Base-by-base conservation (phyloP, 1,140 invertebrate genomes). In the Drosophila serrata region DNA sequence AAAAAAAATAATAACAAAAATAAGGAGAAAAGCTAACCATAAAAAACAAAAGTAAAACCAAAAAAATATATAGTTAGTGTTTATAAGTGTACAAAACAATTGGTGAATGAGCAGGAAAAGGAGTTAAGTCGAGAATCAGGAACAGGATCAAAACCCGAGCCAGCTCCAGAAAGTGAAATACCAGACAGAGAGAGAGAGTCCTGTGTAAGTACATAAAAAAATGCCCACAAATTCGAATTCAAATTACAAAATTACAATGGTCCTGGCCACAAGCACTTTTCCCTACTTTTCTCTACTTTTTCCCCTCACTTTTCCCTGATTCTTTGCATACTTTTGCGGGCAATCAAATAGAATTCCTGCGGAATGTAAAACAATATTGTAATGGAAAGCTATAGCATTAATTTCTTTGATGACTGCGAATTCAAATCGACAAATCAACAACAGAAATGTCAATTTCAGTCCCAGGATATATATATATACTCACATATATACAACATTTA, bases 141-240 rank as follows among this genome's bases (percentile, higher is more conserved):
- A 33, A 1, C 19, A 22, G 43, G 43, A 46, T n/a, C 56, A 27
- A 35, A 62, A 67, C 27, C 33, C 24, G 40, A 64, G 42, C 13
- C 13, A 29, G 61, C 24, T 45, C n/a, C 61, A n/a, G 17, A 48
- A 12, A 72, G 27, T 57, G 40, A 67, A 84, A 46, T 57, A 65
- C 61, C 60, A 80, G 43, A 6, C 40, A 80, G 59, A 24, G 43
- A 6, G 45, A 80, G 59, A 24, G 56, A 31, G 39, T n/a, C 55
- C 51, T 42, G 24, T 27, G 79, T 81, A 81, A 81, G 79, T 80
- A 58, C 13, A 35, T n/a, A n/a, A n/a, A n/a, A n/a, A 2, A 17
- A 29, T 49, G 15, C 46, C 46, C 24, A n/a, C 24, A 9, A 48
- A 6, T 42, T 57, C 35, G 15, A 48, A 33, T 12, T 40, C 22